These are phyloP conservation scores for Cabera pusaria DNA, from an alignment of 2,888 invertebrate species.

Conservation along the genomic window DNA sequence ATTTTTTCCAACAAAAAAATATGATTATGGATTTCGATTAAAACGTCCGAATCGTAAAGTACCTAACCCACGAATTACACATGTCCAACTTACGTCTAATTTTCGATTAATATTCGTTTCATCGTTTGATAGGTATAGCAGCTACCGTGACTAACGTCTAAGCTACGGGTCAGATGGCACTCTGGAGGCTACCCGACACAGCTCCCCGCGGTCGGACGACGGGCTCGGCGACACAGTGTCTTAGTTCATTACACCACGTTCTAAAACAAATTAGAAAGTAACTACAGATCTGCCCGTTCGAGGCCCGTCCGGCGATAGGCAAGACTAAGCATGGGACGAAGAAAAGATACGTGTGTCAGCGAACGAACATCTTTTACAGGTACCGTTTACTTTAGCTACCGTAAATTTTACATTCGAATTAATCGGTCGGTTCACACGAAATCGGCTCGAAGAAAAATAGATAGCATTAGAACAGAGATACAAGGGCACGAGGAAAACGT, in stretches of 20 bases:
- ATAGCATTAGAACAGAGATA: too few species aligned
- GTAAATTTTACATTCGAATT: slow-evolving; percentile 20
- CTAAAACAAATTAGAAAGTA: slow-evolving; percentile 26
- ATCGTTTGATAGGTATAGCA: slow-evolving; percentile 65
- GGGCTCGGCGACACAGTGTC: slow-evolving; percentile 25
- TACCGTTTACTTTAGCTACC: slow-evolving; percentile 23
- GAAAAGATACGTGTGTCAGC: slow-evolving; percentile 21
- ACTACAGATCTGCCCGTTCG: slow-evolving; percentile 23
- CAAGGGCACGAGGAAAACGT: too few species aligned
- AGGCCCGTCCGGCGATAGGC: slow-evolving; percentile 28
- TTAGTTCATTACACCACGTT: slow-evolving; percentile 23
- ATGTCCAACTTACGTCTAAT: slow-evolving; percentile 59
- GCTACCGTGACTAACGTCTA: slow-evolving; percentile 71
- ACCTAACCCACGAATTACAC: slow-evolving; percentile 22
- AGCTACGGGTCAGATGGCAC: slow-evolving; percentile 80
- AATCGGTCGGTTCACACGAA: slow-evolving; percentile 19
- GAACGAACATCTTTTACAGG: slow-evolving; percentile 20
- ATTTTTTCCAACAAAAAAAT: slow-evolving; percentile 52
- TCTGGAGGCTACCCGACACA: slow-evolving; percentile 66
- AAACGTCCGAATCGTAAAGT: slow-evolving; percentile 23
- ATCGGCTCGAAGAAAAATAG: not conserved
- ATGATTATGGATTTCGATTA: too few species aligned
- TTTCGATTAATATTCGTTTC: slow-evolving; percentile 79
- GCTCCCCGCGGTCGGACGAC: slow-evolving; percentile 41
- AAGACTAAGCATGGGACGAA: slow-evolving; percentile 34